A percentile compares a stretch with the other conserved stretches of the same genome.
Conservation (phyloP, 2,888 invertebrate species). For the Molorchus minor region DNA sequence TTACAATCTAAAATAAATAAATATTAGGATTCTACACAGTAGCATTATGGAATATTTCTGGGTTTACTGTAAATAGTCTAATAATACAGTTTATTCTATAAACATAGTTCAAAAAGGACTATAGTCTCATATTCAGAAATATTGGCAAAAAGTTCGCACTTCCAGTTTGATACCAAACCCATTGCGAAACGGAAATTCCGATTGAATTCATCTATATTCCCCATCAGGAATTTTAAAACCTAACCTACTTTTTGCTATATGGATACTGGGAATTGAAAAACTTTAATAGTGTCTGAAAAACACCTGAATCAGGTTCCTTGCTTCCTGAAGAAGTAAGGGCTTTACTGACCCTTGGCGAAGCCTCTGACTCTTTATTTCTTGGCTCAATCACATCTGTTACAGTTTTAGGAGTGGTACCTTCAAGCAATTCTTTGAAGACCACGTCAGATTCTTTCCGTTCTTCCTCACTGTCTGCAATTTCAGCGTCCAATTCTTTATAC, state of each 20-base stretch:
- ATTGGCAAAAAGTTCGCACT: conserved; percentile 22
- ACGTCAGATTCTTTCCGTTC: conserved; percentile 52
- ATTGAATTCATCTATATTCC: neutral
- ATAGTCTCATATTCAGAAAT: conserved; percentile 20
- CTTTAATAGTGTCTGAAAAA: conserved; percentile 56
- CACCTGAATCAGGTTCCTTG: conserved; percentile 53
- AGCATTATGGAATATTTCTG: conserved; percentile 27
- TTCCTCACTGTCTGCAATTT: conserved; percentile 43
- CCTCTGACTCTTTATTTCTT: conserved; percentile 48
- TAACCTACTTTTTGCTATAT: conserved; percentile 23
- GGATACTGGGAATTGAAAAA: conserved; percentile 56
- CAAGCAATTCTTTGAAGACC: conserved; percentile 56
- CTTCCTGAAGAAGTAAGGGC: conserved; percentile 57
- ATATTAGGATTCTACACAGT: conserved; percentile 30
- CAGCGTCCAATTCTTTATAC: conserved; percentile 49
- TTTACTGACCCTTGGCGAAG: conserved; percentile 53
- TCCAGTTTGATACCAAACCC: neutral
- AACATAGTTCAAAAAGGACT: conserved; percentile 17
- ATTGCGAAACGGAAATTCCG: neutral
- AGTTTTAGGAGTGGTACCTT: conserved; percentile 48
- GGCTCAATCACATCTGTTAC: conserved; percentile 22
- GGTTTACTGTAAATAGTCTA: conserved; percentile 17
- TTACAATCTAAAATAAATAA: conserved; percentile 30
- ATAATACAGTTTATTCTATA: conserved; percentile 18
- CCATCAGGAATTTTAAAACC: neutral